A percentile compares a stretch with the other conserved stretches of the same genome.
Conservation (phyloP, 2,888 invertebrate genomes). For the Cybosia mesomella region DNA sequence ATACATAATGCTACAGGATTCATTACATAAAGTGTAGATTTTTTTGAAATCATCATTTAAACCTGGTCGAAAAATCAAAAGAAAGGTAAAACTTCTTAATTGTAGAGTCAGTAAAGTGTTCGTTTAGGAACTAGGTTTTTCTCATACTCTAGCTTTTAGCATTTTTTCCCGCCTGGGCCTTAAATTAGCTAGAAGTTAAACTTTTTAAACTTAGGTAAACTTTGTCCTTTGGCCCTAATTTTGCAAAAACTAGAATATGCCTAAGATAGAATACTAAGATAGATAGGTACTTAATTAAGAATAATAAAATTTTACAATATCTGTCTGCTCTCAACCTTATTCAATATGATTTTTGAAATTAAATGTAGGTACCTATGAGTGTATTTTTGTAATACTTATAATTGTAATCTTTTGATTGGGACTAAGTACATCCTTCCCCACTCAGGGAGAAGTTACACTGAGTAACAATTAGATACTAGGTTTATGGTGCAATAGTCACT, state of each 20-base stretch:
- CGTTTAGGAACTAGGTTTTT: background rate
- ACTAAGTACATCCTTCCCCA: background rate
- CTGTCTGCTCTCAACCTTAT: background rate
- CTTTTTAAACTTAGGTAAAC: too few relatives aligned
- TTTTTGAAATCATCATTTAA: too few relatives aligned
- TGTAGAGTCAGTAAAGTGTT: background rate
- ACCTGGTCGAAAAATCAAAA: too few relatives aligned
- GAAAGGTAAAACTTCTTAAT: background rate
- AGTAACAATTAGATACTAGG: too few relatives aligned
- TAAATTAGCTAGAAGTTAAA: too few relatives aligned
- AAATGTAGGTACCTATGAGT: too few relatives aligned
- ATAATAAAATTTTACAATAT: background rate
- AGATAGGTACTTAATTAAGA: background rate
- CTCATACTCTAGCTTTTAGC: background rate
- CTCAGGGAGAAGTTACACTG: too few relatives aligned
- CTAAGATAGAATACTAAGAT: too few relatives aligned
- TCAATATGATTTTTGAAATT: background rate
- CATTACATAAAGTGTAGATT: too few relatives aligned
- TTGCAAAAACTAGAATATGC: too few relatives aligned
- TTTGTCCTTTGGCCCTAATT: too few relatives aligned
- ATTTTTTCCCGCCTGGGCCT: background rate
- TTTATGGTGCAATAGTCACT: accelerated
- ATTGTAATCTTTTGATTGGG: background rate
- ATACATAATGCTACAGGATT: too few relatives aligned
- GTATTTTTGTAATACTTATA: background rate